Evolutionary conservation across 2,797 vertebrate genomes (phyloP), one percentile per base, ranked within the genome.

Genomic region (Podarcis siculus): DNA sequence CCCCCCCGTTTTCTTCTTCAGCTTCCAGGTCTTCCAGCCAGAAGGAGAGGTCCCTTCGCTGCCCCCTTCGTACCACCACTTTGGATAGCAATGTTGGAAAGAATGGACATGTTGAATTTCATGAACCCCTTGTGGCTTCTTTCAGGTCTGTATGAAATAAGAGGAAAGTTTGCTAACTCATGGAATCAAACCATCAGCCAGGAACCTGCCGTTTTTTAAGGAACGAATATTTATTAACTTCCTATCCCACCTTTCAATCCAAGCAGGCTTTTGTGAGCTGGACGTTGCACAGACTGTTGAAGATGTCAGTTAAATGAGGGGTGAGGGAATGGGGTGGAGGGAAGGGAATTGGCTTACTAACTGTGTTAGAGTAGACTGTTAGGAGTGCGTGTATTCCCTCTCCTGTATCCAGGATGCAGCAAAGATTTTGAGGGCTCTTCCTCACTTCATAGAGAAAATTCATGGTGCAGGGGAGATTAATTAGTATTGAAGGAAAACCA

Each of bases 61-160:
- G 98, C 93, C 98, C 98, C 15, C 97, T 99, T 80, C 97, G 98
- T 95, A 98, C 95, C 35, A 98, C 98, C 90, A 99, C 98, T 21
- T 97, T 98, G 93, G 98, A 99, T 92, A 98, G 97, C 95, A 99
- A 98, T 37, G 97, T 98, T 89, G 97, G 96, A 83, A 98, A 96
- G 91, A 97, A 93, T 93, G 97, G 83, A 89, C 97, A 82, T 15
- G 98, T 99, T 91, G 98, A 98, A 89, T 98, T 99, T 77, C 97
- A 96, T 88, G 98, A 98, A 13, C 98, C 98, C 0, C 92, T 64
- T 64, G 61, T 98, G 92, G 96, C 96, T 93, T 98, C 98, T 0
- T 98, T 98, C 96, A 98, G 98, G 98, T 99, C 92, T 86, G 95
- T 94, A 87, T 73, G 89, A 15, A 80, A 79, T 30, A 49, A 30